These are phyloP conservation scores for Hermaeophaga mercurialis DNA, from an alignment of 2,888 invertebrate genomes.

Conservation along the genomic window DNA sequence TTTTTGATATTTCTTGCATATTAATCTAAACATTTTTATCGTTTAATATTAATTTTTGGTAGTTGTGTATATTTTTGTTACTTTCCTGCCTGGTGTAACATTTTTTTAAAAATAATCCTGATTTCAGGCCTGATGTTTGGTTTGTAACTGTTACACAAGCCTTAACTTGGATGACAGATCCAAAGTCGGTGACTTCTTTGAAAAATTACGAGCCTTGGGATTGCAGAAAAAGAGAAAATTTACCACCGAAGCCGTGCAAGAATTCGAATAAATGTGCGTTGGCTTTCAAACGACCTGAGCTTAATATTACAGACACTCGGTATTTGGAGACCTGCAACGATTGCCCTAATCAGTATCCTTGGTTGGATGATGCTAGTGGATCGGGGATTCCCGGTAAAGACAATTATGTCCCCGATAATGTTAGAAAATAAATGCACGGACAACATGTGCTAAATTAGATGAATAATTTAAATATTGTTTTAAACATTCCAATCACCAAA, in stretches of 20 bases:
- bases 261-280: conserved; percentile 83
- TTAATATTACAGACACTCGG: conserved; percentile 79
- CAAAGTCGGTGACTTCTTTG: conserved; percentile 71
- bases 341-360: conserved; percentile 85
- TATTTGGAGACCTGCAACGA: conserved; percentile 88
- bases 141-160: conserved; percentile 87
- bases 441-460: no score
- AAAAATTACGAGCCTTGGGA: conserved; percentile 80
- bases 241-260: conserved; percentile 78
- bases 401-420: conserved; percentile 78
- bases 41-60: no score
- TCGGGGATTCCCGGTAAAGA: conserved; percentile 80
- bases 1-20: no score
- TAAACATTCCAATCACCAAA: no score
- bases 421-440: conserved; percentile 46
- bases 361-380: conserved; percentile 87
- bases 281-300: conserved; percentile 75
- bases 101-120: no score
- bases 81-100: no score
- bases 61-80: no score
- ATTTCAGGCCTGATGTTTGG: conserved; percentile 82
- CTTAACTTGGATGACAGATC: conserved; percentile 90
- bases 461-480: no score
- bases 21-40: no score
- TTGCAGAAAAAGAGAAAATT: conserved; percentile 73